Base-by-base conservation (phyloP, 2,113 vertebrate genomes). In the Phyllostomus hastatus region DNA sequence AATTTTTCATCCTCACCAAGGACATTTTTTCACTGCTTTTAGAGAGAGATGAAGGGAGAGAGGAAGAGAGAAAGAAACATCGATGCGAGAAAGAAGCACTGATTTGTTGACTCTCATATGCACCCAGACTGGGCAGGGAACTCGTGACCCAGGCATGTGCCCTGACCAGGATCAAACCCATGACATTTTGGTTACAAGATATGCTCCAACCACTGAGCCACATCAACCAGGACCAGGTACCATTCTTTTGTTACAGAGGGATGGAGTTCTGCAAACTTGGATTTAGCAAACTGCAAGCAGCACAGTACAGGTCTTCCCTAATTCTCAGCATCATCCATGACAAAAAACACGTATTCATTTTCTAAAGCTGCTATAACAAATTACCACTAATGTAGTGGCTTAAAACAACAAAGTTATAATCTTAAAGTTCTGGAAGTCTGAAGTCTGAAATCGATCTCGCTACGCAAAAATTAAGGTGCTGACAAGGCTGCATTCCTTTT, bases 341-440 rank as follows among this genome's bases (percentile, higher is more conserved):
- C 12, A 31, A 64, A 94, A 76, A 92, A 41, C 54, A 24, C 52
- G 8, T 9, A 85, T 84, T 85, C 24, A 31, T 50, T 87, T 31
- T 92, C 48, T 80, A 57, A 61, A 64, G 67, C 46, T 72, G 31
- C 43, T 86, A 7, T 70, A 41, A 76, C 28, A 82, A 89, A 94
- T 81, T 70, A 61, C 50, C 66, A 43, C n/a, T 92, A 92, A 86
- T 46, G 20, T 24, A 75, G 57, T 94, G 73, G 82, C 50, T 76
- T 81, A 46, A 94, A 83, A 67, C 69, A 78, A 76, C 93, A 85
- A 61, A 94, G 46, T 24, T 67, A 78, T 87, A 87, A 73, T 54
- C 67, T 87, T 89, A 61, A 19, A 92, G 75, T 83, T 92, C 75
- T 94, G 75, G 75, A 81, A 46, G 48, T 81, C 86, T 92, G 22